A percentile compares a stretch with the other conserved stretches of the same genome.
Evolutionary conservation across 2,113 vertebrate genomes (phyloP).

Genomic region (Apus apus): DNA sequence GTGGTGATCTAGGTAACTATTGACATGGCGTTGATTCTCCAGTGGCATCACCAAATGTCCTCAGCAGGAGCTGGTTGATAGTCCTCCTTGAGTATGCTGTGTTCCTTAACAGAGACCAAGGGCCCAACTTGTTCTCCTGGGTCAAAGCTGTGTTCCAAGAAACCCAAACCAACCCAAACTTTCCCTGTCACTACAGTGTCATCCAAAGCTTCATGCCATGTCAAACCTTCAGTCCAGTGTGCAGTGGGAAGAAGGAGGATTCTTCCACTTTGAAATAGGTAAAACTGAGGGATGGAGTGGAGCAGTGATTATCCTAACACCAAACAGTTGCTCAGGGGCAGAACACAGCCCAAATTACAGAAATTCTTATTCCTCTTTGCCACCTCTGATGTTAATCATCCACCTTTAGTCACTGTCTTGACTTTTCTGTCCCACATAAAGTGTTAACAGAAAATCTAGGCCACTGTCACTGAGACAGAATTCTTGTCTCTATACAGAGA

Average conservation of each 20-base stretch:
- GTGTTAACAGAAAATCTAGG: not conserved
- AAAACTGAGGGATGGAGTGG: not conserved
- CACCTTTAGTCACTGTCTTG: not conserved
- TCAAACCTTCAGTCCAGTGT: not conserved
- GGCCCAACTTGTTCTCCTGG: not conserved
- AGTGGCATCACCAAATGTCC: not conserved
- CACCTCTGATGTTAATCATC: not conserved
- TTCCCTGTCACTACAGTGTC: not conserved
- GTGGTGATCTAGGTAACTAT: not conserved
- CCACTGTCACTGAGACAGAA: not conserved
- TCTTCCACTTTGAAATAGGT: not conserved
- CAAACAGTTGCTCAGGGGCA: not conserved
- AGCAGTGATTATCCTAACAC: not conserved
- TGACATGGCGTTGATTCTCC: not conserved
- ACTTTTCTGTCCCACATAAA: not conserved
- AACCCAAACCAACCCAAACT: not conserved
- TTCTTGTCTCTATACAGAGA: slow-evolving; percentile 2
- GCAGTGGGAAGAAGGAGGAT: not conserved
- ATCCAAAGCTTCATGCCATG: not conserved
- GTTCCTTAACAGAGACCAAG: not conserved
- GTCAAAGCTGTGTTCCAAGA: not conserved
- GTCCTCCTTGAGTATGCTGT: not conserved
- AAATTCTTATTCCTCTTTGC: not conserved
- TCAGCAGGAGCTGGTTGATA: not conserved
- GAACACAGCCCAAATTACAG: not conserved